phyloP scores from a whole-genome alignment of 2,888 invertebrate species.

The Tetranychus truncatus region DNA sequence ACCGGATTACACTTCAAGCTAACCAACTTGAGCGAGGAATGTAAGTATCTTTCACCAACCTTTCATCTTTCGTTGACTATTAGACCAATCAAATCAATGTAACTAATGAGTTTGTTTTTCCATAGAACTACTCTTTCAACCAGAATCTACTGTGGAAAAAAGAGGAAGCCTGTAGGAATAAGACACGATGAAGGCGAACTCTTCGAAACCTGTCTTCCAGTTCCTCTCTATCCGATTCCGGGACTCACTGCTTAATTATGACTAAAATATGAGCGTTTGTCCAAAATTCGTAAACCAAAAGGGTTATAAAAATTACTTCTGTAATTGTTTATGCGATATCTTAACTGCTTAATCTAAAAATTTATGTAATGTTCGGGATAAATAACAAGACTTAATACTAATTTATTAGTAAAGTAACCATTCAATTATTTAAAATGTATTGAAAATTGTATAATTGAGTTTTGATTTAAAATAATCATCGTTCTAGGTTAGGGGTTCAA shows the following conservation, averaged over 20 bases:
- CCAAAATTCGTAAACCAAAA: too few relatives aligned
- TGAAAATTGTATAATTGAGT: too few relatives aligned
- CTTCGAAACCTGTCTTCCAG: not conserved
- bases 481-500: too few relatives aligned
- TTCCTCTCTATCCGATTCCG: not conserved
- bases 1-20: not conserved
- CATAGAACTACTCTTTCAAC: not conserved
- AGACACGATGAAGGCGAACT: not conserved
- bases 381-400: too few relatives aligned
- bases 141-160: not conserved
- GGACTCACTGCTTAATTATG: not conserved
- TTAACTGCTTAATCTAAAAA: too few relatives aligned
- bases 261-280: too few relatives aligned
- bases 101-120: not conserved
- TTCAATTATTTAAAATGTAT: too few relatives aligned
- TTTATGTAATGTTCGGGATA: too few relatives aligned
- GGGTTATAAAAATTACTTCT: too few relatives aligned
- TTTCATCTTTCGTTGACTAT: not conserved
- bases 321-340: too few relatives aligned
- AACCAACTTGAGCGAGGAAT: not conserved
- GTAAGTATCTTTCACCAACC: not conserved
- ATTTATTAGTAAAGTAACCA: too few relatives aligned
- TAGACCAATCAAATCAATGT: not conserved
- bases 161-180: not conserved
- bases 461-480: too few relatives aligned